Conservation (phyloP, 2,888 invertebrate species). For the Didymodactylos carnosus region DNA sequence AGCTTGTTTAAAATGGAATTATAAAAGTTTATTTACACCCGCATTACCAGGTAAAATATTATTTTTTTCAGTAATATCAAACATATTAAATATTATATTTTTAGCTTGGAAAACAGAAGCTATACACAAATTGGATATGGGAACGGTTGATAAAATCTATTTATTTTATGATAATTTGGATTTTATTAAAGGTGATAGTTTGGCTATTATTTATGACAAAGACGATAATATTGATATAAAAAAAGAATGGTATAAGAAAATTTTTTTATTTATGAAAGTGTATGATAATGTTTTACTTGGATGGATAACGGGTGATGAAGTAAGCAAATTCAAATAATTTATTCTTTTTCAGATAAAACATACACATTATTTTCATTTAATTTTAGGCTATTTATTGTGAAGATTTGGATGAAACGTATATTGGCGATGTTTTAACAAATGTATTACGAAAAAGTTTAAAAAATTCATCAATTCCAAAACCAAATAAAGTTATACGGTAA, state of each 20-base stretch:
- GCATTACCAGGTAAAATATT: neutral
- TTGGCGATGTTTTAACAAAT: constrained; percentile 58
- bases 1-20: constrained; percentile 6
- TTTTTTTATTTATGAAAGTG: constrained; percentile 76
- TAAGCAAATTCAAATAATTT: too few species aligned
- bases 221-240: constrained; percentile 19
- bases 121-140: constrained; percentile 12
- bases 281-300: constrained; percentile 59
- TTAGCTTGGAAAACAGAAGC: constrained; percentile 2
- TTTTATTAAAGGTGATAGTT: neutral
- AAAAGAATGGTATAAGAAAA: constrained; percentile 66
- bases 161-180: constrained; percentile 9
- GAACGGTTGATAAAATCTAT: constrained; percentile 12
- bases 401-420: constrained; percentile 52
- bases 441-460: constrained; percentile 65
- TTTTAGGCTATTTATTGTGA: constrained; percentile 85
- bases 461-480: constrained; percentile 71
- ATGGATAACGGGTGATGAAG: constrained; percentile 28
- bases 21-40: constrained; percentile 1
- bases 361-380: too few species aligned
- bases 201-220: constrained; percentile 10
- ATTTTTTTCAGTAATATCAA: neutral
- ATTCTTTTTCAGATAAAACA: too few species aligned
- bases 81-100: neutral
- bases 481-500: constrained; percentile 50